Evolutionary conservation across 2,888 invertebrate species (phyloP).

Genomic region (Dryobota labecula): DNA sequence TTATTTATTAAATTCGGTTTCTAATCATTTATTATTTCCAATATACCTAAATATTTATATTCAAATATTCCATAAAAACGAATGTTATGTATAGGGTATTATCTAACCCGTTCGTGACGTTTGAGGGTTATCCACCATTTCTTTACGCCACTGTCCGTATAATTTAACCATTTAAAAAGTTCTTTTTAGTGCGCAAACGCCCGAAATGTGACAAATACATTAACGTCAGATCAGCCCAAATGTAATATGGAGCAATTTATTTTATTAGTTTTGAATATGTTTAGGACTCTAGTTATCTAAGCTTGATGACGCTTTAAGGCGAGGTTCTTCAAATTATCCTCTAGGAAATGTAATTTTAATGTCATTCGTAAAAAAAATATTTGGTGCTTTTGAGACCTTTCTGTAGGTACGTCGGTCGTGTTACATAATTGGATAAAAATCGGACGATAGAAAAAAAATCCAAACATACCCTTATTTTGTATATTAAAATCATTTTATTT

Average conservation of each 20-base stretch:
- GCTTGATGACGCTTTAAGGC: background rate
- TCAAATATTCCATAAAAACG: constrained; percentile 9
- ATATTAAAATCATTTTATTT: no score
- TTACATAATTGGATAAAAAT: no score
- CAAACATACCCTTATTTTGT: no score
- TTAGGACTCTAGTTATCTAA: constrained; percentile 4
- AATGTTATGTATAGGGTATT: constrained; percentile 26
- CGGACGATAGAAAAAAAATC: no score
- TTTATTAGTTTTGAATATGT: constrained; percentile 31
- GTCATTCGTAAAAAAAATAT: no score
- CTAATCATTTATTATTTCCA: constrained; percentile 14
- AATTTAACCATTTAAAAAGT: constrained; percentile 26
- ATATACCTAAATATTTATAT: background rate
- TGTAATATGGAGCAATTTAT: constrained; percentile 41
- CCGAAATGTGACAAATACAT: constrained; percentile 8
- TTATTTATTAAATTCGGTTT: constrained; percentile 33
- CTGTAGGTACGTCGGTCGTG: no score
- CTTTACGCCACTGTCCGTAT: constrained; percentile 7
- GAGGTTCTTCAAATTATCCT: no score
- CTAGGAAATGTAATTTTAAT: no score
- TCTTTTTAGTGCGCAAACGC: background rate
- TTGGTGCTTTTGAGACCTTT: no score
- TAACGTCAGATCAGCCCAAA: constrained; percentile 35
- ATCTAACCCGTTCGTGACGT: constrained; percentile 14
- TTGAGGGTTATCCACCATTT: constrained; percentile 13